Percentiles rank a stretch among this genome's conserved stretches.
These are phyloP conservation scores for Anoplopoma fimbria DNA, from an alignment of 2,113 vertebrate species.

Conservation along the genomic window DNA sequence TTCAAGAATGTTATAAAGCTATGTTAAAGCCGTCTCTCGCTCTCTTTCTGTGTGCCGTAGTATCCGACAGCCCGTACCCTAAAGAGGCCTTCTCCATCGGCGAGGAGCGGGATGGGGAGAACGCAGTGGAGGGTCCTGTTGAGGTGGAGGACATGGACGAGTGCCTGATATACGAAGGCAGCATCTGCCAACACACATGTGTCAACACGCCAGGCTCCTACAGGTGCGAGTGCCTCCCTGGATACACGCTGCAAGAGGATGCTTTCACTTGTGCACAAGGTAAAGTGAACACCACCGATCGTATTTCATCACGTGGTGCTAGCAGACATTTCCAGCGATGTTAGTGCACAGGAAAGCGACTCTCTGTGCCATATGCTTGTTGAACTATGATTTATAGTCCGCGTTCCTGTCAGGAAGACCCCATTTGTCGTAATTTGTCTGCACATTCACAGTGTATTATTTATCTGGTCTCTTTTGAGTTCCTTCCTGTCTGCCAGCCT, in stretches of 20 bases:
- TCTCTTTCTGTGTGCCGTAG: slow-evolving; percentile 66
- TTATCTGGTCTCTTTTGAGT: slow-evolving; percentile 53
- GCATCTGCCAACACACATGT: slow-evolving; percentile 86
- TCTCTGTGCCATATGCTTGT: slow-evolving; percentile 24
- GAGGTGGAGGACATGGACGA: slow-evolving; percentile 90
- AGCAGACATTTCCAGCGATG: slow-evolving; percentile 32
- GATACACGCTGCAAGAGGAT: slow-evolving; percentile 88
- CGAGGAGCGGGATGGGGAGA: slow-evolving; percentile 76
- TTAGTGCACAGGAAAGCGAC: neutral
- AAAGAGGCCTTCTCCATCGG: slow-evolving; percentile 90
- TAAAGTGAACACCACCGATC: slow-evolving; percentile 64
- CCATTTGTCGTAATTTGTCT: slow-evolving; percentile 64
- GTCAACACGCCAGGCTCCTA: slow-evolving; percentile 92
- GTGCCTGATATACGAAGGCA: slow-evolving; percentile 87
- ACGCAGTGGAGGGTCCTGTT: slow-evolving; percentile 71
- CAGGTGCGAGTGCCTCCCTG: slow-evolving; percentile 88
- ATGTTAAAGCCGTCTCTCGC: neutral
- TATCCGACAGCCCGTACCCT: slow-evolving; percentile 86
- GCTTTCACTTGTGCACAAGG: slow-evolving; percentile 86
- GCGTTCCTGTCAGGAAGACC: slow-evolving; percentile 43
- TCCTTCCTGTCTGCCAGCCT: slow-evolving; percentile 77
- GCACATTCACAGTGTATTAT: slow-evolving; percentile 66
- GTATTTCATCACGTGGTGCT: neutral
- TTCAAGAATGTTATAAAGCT: neutral
- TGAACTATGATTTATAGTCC: slow-evolving; percentile 43